Base-by-base conservation (phyloP, 1,140 invertebrate species). In the Drosophila lacertosa region DNA sequence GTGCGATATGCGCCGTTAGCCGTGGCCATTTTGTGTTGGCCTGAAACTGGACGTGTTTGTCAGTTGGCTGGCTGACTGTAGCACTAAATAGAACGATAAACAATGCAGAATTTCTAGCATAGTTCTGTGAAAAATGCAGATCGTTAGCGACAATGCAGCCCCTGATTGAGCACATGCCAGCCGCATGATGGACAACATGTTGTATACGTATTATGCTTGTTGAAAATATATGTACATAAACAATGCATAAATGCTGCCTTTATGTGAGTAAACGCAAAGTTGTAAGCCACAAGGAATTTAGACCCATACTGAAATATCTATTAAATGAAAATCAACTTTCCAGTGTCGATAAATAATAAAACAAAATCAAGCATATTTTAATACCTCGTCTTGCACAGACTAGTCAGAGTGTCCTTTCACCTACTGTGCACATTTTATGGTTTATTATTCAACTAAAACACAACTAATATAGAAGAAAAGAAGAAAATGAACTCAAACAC, bases 101-200 rank as follows among this genome's bases (percentile, higher is more conserved):
- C 54, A 66, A 66, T 40, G 44, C 63, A 10, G n/a, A 58, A 50
- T 13, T 39, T 48, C 54, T 24, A 40, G 42, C 44, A 33, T 66
- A 58, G 42, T 66, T 59, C 54, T 26, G 22, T 32, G 53, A 55
- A 26, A 55, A 64, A 50, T 33, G 60, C 67, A 48, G 35, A 64
- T 65, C 35, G 67, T 65, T 64, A 57, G 44, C 44, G 33, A 65
- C 50, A 70, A 70, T 44, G 51, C 35, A 16, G 59, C 13, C 35
- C 24, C 35, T 70, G 51, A 70, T 64, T 70, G 60, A 57, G 57
- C 48, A 33, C 15, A 15, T 48, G 67, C 24, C 42, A 33, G 20
- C 5, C 40, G 37, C 22, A 63, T 63, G 59, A 53, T 13, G 24
- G 24, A 51, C 58, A 60, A 26, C 33, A 44, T 32, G 26, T 24